These are phyloP conservation scores for Sylvia atricapilla DNA, from an alignment of 2,113 vertebrate genomes.

Conservation along the genomic window DNA sequence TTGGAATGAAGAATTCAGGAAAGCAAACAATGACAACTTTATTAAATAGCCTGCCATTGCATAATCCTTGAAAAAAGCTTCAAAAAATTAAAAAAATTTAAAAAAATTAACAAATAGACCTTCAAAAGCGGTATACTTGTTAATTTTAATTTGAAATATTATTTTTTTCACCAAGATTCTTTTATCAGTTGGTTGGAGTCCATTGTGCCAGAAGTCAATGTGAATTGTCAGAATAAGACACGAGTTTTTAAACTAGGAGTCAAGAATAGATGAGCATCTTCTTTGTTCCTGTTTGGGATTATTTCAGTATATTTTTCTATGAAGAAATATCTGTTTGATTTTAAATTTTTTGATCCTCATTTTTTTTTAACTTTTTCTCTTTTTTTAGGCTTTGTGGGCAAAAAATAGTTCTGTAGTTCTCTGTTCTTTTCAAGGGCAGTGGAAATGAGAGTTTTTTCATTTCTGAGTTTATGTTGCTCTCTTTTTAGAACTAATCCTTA, in stretches of 20 bases:
- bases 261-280: not conserved
- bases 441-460: not conserved
- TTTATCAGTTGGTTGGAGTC: not conserved
- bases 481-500: not conserved
- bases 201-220: not conserved
- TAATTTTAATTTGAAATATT: not conserved
- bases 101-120: no score
- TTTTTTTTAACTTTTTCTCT: not conserved
- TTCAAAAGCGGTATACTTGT: not conserved
- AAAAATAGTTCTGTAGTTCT: not conserved
- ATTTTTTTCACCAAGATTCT: not conserved
- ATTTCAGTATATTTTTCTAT: not conserved
- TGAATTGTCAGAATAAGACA: not conserved
- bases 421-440: not conserved
- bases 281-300: not conserved
- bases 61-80: not conserved
- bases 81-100: no score
- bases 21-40: not conserved
- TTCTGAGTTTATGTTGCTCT: not conserved
- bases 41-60: not conserved
- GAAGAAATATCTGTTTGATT: not conserved
- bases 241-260: not conserved
- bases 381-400: not conserved
- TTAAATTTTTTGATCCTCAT: not conserved
- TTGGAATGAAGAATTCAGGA: not conserved